Percentiles rank a stretch among this genome's conserved stretches.
phyloP scores from a whole-genome alignment of 1,140 invertebrate species.

The Mya arenaria region DNA sequence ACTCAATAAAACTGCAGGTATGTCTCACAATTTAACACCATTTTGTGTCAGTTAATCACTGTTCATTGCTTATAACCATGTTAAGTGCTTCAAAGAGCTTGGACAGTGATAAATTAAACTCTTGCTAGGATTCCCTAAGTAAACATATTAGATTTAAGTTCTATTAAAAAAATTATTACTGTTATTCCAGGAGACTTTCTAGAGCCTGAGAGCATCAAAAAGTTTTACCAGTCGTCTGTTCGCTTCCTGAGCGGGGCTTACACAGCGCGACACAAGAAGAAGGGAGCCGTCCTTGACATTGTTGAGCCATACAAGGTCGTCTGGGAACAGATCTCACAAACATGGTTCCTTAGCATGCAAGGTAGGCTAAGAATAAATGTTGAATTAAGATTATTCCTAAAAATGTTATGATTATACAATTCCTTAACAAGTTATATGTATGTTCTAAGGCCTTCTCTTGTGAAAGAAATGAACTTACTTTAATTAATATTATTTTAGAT shows the following conservation, averaged over 20 bases:
- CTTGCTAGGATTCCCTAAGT: no score
- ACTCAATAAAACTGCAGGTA: constrained; percentile 17
- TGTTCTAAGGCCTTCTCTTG: no score
- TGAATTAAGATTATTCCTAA: not conserved
- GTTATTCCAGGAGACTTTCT: constrained; percentile 14
- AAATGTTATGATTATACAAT: no score
- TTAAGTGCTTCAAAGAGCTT: no score
- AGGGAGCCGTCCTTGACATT: constrained; percentile 17
- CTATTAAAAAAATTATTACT: no score
- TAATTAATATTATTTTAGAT: no score
- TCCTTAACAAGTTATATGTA: no score
- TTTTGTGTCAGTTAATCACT: no score
- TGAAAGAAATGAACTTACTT: no score
- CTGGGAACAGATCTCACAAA: constrained; percentile 56
- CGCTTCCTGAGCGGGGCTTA: constrained; percentile 47
- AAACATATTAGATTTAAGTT: no score
- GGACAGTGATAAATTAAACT: no score
- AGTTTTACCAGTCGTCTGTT: constrained; percentile 36
- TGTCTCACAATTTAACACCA: not conserved
- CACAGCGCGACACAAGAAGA: constrained; percentile 43
- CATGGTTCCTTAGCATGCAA: constrained; percentile 54
- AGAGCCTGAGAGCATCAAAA: constrained; percentile 27
- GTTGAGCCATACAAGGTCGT: constrained; percentile 7
- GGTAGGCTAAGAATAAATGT: constrained; percentile 22
- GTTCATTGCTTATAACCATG: no score